A percentile compares a stretch with the other conserved stretches of the same genome.
phyloP scores from a whole-genome alignment of 2,797 vertebrate species.

The Eurystomus glaucurus region DNA sequence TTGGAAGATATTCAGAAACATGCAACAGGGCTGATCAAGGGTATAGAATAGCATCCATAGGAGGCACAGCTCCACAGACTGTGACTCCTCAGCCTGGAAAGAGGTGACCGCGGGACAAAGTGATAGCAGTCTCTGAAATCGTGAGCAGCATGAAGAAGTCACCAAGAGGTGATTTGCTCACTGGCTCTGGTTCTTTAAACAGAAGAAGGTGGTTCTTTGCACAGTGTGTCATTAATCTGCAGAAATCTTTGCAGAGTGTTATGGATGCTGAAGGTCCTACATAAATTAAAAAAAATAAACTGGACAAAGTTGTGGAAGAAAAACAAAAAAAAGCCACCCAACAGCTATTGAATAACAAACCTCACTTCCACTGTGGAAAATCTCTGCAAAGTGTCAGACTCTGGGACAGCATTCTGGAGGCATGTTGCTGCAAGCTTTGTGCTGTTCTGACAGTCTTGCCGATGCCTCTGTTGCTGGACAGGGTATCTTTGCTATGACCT shows the following conservation, averaged over 20 bases:
- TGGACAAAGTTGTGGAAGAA: neutral
- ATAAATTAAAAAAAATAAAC: neutral
- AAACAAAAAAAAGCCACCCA: neutral
- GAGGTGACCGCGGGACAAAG: neutral
- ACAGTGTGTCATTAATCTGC: neutral
- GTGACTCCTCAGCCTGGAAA: neutral
- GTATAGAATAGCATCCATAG: neutral
- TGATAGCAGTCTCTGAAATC: neutral
- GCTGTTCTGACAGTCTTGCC: neutral
- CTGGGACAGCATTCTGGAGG: neutral
- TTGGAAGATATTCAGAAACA: neutral
- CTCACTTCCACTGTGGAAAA: constrained; percentile 7
- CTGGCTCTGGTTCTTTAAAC: neutral
- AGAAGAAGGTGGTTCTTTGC: neutral
- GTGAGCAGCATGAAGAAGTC: neutral
- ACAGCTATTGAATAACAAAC: constrained; percentile 48
- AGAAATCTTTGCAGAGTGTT: neutral
- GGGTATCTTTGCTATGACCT: neutral
- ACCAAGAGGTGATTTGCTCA: neutral
- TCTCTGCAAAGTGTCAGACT: constrained; percentile 11
- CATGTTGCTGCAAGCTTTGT: neutral
- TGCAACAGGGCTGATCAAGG: neutral
- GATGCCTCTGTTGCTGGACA: neutral
- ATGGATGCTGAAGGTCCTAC: neutral
- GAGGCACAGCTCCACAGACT: neutral